Conservation (phyloP, 92 coral and sea anemone species). For the Actinostola sp. region DNA sequence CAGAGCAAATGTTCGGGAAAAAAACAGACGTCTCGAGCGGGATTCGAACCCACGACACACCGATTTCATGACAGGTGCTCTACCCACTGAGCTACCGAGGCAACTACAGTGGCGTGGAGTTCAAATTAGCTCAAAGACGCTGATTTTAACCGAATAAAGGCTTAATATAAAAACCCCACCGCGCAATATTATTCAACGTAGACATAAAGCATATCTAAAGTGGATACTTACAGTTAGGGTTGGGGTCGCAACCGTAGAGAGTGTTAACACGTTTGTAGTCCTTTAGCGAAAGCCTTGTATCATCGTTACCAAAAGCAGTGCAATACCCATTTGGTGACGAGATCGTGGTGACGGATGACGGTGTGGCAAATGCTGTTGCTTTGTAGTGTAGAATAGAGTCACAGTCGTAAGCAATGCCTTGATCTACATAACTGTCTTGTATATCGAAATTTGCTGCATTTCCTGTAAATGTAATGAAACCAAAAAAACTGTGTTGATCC, state of each 20-base stretch:
- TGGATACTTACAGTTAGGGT: slow-evolving; percentile 27
- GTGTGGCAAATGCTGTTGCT: slow-evolving; percentile 2
- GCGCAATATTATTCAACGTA: no score
- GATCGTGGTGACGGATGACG: neutral
- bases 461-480: neutral
- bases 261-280: slow-evolving; percentile 30
- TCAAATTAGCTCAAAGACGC: no score
- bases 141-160: no score
- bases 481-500: no score
- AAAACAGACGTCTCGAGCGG: no score
- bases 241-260: slow-evolving; percentile 9
- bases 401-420: slow-evolving; percentile 20
- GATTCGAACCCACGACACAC: no score
- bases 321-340: slow-evolving; percentile 13
- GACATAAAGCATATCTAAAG: no score
- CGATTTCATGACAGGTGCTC: no score
- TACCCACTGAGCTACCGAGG: no score
- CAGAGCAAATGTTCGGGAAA: no score
- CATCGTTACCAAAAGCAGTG: slow-evolving; percentile 8
- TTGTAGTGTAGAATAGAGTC: slow-evolving; percentile 24
- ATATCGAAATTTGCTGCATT: neutral
- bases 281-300: slow-evolving; percentile 11
- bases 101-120: no score
- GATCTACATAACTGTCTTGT: neutral
- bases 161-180: no score